phyloP scores from a whole-genome alignment of 1,140 invertebrate genomes.

The Idris sp. region DNA sequence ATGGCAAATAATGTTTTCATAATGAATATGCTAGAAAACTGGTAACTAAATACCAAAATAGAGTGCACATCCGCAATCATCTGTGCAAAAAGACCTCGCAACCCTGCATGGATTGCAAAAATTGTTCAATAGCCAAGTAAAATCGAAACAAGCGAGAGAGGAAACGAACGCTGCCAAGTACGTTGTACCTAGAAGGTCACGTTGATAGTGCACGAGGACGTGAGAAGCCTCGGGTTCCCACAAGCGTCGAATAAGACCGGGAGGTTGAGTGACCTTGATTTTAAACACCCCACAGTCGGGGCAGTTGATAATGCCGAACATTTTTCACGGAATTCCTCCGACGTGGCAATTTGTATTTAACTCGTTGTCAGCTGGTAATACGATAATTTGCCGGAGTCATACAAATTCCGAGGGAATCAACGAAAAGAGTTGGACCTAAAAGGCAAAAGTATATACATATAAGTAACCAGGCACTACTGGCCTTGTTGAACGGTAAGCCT shows the following conservation, averaged over 20 bases:
- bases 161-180: conserved; percentile 10
- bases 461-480: conserved; percentile 59
- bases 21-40: too few relatives aligned
- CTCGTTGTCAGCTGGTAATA: conserved; percentile 3
- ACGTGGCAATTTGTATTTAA: conserved; percentile 35
- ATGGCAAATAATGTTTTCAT: conserved; percentile 52
- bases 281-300: conserved; percentile 21
- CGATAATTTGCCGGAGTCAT: conserved; percentile 20
- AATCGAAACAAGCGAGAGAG: neutral
- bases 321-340: conserved; percentile 26
- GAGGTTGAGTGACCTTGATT: conserved; percentile 66
- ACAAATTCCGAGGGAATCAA: conserved; percentile 51
- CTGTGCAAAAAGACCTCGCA: too few relatives aligned
- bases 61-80: too few relatives aligned
- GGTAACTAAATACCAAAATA: too few relatives aligned
- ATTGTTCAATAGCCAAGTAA: conserved; percentile 11
- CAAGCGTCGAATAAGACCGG: conserved; percentile 66
- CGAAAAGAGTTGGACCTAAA: conserved; percentile 31
- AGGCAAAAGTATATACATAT: conserved; percentile 66
- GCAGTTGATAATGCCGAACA: conserved; percentile 29
- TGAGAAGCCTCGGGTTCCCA: conserved; percentile 73
- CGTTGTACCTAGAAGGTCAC: conserved; percentile 47
- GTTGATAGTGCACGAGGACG: conserved; percentile 61
- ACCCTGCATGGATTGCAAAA: too few relatives aligned
- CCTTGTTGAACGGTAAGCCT: conserved; percentile 59